Conservation (phyloP, 2,113 vertebrate species). For the Catharus fuscescens region DNA sequence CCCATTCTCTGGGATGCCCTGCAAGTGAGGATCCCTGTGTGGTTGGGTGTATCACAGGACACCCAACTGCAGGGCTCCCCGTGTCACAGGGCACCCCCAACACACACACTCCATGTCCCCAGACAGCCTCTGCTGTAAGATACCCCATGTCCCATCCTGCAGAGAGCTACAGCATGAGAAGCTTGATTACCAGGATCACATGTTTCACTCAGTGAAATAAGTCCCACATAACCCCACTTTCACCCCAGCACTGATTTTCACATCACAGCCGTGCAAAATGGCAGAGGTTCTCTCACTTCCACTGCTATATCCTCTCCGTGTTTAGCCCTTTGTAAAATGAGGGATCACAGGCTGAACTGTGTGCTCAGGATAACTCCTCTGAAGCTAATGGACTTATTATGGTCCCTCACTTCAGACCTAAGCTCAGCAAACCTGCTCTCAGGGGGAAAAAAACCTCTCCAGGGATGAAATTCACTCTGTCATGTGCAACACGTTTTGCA, state of each 20-base stretch:
- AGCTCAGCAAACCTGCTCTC: conserved; percentile 55
- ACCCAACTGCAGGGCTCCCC: neutral
- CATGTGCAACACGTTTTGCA: neutral
- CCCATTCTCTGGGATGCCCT: neutral
- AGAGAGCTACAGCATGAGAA: neutral
- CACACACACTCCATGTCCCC: rapidly evolving
- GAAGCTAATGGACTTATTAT: conserved; percentile 52
- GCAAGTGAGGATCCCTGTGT: neutral
- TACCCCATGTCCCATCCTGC: neutral
- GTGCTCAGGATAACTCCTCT: conserved; percentile 47
- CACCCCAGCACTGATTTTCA: neutral
- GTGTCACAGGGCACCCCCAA: neutral
- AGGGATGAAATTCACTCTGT: neutral
- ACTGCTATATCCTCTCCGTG: neutral
- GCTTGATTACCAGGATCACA: rapidly evolving
- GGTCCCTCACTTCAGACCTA: conserved; percentile 25
- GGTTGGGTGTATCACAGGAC: neutral
- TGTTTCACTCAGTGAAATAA: neutral
- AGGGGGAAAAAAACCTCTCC: neutral
- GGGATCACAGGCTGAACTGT: neutral
- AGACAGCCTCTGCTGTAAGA: neutral
- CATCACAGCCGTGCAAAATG: neutral
- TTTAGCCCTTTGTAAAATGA: conserved; percentile 16
- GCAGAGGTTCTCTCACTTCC: neutral
- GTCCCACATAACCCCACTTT: neutral